phyloP scores from a whole-genome alignment of 2,113 vertebrate species.

The Chaetodon auriga region DNA sequence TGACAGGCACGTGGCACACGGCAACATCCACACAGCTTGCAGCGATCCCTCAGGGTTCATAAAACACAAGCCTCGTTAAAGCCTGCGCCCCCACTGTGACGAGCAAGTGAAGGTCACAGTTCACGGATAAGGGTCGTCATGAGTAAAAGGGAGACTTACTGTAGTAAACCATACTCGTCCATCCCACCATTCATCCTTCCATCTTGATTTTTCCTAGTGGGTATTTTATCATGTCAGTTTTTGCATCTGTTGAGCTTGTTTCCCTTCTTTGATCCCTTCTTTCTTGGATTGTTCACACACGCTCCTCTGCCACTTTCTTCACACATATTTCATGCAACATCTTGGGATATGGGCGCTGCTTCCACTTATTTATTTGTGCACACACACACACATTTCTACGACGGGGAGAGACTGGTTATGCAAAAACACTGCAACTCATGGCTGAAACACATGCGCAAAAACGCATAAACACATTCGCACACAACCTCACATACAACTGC shows the following conservation, averaged over 20 bases:
- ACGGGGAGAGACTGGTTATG: neutral
- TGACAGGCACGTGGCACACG: slow-evolving; percentile 74
- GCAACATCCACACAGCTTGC: slow-evolving; percentile 65
- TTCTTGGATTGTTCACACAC: slow-evolving; percentile 35
- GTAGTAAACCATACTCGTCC: slow-evolving; percentile 49
- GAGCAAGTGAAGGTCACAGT: slow-evolving; percentile 67
- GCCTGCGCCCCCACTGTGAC: slow-evolving; percentile 58
- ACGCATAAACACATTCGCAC: slow-evolving; percentile 9
- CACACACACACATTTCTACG: slow-evolving; percentile 2
- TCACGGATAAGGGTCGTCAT: slow-evolving; percentile 59
- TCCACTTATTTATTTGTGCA: slow-evolving; percentile 16
- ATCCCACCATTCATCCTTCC: slow-evolving; percentile 8
- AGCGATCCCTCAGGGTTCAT: slow-evolving; percentile 67
- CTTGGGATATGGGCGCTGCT: slow-evolving; percentile 26
- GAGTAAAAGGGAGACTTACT: slow-evolving; percentile 40
- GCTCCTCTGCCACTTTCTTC: slow-evolving; percentile 17
- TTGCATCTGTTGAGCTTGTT: slow-evolving; percentile 44
- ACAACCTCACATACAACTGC: slow-evolving; percentile 45
- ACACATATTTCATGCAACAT: slow-evolving; percentile 45
- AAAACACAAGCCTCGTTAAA: slow-evolving; percentile 77
- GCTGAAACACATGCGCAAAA: slow-evolving; percentile 25
- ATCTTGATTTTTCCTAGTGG: slow-evolving; percentile 28
- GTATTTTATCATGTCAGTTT: slow-evolving; percentile 43
- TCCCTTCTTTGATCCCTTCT: slow-evolving; percentile 15
- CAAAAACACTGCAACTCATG: slow-evolving; percentile 21